Percentiles rank a stretch among this genome's conserved stretches.
Evolutionary conservation across 2,797 vertebrate species (phyloP).

Genomic region (Morus bassanus): DNA sequence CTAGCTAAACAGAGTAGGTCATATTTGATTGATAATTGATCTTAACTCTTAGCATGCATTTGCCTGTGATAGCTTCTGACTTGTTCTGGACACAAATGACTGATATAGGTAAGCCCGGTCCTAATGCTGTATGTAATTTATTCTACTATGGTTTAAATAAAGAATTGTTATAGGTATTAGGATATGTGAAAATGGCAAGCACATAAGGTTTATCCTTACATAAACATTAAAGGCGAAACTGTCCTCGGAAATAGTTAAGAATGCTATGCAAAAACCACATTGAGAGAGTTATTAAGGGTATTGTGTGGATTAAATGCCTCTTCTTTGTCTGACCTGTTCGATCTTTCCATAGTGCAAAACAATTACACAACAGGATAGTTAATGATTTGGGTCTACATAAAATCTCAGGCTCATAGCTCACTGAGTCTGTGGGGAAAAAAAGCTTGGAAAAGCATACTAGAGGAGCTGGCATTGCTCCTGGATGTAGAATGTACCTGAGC

Average conservation of each 20-base stretch:
- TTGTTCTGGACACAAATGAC: background rate
- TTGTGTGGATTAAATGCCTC: slow-evolving; percentile 32
- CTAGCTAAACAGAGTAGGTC: background rate
- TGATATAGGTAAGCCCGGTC: background rate
- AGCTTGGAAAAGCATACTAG: background rate
- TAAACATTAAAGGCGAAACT: background rate
- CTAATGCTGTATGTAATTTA: background rate
- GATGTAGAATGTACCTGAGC: background rate
- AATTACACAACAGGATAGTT: slow-evolving; percentile 13
- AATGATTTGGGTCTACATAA: background rate
- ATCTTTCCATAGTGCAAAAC: slow-evolving; percentile 23
- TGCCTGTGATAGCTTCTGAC: background rate
- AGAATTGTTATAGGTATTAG: background rate
- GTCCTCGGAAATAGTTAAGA: background rate
- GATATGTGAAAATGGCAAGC: background rate
- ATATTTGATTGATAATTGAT: background rate
- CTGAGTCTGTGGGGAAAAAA: background rate
- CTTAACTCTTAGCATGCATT: background rate
- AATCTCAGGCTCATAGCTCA: background rate
- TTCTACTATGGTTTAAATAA: background rate
- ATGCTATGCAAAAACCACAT: background rate
- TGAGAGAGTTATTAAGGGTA: slow-evolving; percentile 13
- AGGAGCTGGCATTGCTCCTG: background rate
- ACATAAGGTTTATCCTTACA: background rate
- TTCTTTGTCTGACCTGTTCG: background rate